Conservation (phyloP, 2,797 vertebrate genomes). For the Girardinus metallicus region DNA sequence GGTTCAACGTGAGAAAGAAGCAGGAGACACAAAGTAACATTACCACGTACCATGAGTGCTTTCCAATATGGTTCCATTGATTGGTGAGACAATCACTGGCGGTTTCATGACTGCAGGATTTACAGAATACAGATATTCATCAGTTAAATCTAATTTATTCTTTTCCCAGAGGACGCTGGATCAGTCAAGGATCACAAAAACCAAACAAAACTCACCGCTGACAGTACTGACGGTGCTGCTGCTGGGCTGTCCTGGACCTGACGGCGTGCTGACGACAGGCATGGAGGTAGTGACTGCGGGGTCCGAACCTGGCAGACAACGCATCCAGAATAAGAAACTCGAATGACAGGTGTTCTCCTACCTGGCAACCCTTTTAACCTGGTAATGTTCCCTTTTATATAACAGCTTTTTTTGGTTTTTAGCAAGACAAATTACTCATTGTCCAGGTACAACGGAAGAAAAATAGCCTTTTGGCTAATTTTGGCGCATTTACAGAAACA, state of each 20-base stretch:
- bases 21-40: background rate
- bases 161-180: background rate
- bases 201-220: conserved; percentile 32
- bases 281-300: conserved; percentile 1
- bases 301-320: conserved; percentile 23
- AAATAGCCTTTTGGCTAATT: no score
- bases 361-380: background rate
- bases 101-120: conserved; percentile 12
- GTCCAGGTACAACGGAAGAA: no score
- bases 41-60: conserved; percentile 63
- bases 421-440: no score
- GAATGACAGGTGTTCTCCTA: background rate
- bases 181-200: background rate
- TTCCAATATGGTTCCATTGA: conserved; percentile 68
- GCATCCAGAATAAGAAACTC: background rate
- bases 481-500: no score
- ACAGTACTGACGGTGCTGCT: conserved; percentile 21
- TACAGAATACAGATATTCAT: background rate
- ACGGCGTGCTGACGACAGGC: conserved; percentile 20
- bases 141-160: background rate
- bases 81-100: conserved; percentile 72
- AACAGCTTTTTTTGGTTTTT: background rate
- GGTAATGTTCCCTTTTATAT: background rate
- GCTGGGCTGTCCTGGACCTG: conserved; percentile 9
- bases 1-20: background rate